Percentiles rank a stretch among this genome's conserved stretches.
Conservation (phyloP, 2,888 invertebrate species). For the Oxycera nigricornis region DNA sequence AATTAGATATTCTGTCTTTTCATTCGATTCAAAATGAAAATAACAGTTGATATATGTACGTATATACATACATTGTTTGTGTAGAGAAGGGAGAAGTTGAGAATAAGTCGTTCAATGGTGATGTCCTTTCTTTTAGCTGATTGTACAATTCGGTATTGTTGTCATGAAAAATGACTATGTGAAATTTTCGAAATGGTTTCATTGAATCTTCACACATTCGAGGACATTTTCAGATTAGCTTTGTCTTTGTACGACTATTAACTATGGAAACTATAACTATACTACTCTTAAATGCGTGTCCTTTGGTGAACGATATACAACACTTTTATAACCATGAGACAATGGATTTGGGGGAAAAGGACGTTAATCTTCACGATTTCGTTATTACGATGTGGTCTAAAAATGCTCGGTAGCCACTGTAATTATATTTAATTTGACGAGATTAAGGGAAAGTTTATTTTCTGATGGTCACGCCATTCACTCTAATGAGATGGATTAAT, state of each 20-base stretch:
- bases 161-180: too few relatives aligned
- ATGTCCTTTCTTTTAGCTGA: background rate
- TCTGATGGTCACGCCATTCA: background rate
- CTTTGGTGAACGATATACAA: too few relatives aligned
- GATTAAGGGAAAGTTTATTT: slow-evolving; percentile 13
- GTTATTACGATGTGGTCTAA: background rate
- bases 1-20: slow-evolving; percentile 42
- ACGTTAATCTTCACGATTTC: background rate
- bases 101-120: slow-evolving; percentile 12
- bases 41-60: slow-evolving; percentile 7
- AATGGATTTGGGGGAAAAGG: background rate
- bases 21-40: slow-evolving; percentile 32
- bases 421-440: slow-evolving; percentile 18
- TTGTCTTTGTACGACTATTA: too few relatives aligned
- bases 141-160: background rate
- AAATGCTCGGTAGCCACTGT: background rate
- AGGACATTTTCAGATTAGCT: too few relatives aligned
- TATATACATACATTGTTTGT: background rate
- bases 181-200: too few relatives aligned
- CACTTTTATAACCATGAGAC: background rate
- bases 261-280: too few relatives aligned
- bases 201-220: too few relatives aligned
- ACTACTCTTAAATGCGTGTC: background rate
- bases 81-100: background rate
- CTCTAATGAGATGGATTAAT: too few relatives aligned